Conservation (phyloP, 2,888 invertebrate species). For the Rhodophaea formosa region DNA sequence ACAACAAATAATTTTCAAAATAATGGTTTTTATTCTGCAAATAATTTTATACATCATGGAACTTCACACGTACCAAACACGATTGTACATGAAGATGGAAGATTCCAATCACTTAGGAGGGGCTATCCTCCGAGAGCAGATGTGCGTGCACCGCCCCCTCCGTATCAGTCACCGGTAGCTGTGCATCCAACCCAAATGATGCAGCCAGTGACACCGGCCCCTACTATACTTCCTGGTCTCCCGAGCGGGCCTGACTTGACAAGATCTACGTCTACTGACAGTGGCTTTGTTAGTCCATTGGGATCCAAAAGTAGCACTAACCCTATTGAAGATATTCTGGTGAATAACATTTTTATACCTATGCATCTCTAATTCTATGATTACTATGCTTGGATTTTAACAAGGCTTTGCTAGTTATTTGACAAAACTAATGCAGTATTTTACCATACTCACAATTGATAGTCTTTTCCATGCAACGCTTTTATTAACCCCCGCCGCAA, state of each 20-base stretch:
- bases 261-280: slow-evolving; percentile 9
- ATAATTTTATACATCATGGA: not conserved
- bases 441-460: too few relatives aligned
- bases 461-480: too few relatives aligned
- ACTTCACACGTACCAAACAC: not conserved
- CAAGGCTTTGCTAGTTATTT: not conserved
- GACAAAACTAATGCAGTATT: not conserved
- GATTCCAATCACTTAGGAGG: not conserved
- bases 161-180: not conserved
- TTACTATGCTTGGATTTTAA: not conserved
- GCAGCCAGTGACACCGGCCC: not conserved
- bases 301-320: not conserved
- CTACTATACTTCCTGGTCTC: not conserved
- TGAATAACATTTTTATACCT: not conserved
- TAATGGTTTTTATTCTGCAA: not conserved
- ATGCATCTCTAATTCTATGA: not conserved
- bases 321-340: slow-evolving; percentile 6
- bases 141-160: not conserved
- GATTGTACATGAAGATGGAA: not conserved
- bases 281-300: slow-evolving; percentile 15
- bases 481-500: too few relatives aligned
- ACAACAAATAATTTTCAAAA: not conserved
- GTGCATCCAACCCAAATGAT: not conserved
- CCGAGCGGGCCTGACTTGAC: not conserved
- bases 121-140: not conserved